These are phyloP conservation scores for Tetragonisca angustula DNA, from an alignment of 2,888 invertebrate genomes.

Conservation along the genomic window DNA sequence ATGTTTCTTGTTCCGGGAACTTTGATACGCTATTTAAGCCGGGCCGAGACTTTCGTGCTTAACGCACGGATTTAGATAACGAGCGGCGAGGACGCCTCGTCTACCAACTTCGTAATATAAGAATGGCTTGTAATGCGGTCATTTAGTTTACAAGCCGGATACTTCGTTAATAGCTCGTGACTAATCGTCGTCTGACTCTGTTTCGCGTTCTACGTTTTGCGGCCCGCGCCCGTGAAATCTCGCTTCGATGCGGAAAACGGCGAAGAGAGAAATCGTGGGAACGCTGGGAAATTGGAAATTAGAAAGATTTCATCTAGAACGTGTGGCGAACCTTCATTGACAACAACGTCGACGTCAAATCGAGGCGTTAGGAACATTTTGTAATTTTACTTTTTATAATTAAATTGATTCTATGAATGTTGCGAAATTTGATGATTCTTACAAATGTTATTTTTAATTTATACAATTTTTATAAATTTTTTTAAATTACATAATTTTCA, in stretches of 20 bases:
- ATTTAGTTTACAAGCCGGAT: slow-evolving; percentile 57
- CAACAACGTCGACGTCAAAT: too few relatives aligned
- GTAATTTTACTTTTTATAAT: too few relatives aligned
- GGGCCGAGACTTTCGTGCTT: slow-evolving; percentile 62
- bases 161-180: slow-evolving; percentile 60
- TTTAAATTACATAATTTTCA: too few relatives aligned
- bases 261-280: not conserved
- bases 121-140: slow-evolving; percentile 58
- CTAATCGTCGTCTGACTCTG: slow-evolving; percentile 48
- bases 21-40: slow-evolving; percentile 80
- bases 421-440: too few relatives aligned
- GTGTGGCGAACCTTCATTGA: too few relatives aligned
- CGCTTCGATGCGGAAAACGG: not conserved
- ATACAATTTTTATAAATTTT: too few relatives aligned
- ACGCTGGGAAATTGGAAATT: not conserved
- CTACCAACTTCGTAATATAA: slow-evolving; percentile 58
- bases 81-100: slow-evolving; percentile 33
- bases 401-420: too few relatives aligned
- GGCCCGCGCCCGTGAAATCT: slow-evolving; percentile 10
- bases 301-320: not conserved
- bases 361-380: too few relatives aligned
- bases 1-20: slow-evolving; percentile 82
- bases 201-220: slow-evolving; percentile 28
- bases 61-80: slow-evolving; percentile 66
- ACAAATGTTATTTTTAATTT: too few relatives aligned